Percentiles rank a stretch among this genome's conserved stretches.
phyloP scores from a whole-genome alignment of 2,113 vertebrate genomes.

The Corynorhinus townsendii region DNA sequence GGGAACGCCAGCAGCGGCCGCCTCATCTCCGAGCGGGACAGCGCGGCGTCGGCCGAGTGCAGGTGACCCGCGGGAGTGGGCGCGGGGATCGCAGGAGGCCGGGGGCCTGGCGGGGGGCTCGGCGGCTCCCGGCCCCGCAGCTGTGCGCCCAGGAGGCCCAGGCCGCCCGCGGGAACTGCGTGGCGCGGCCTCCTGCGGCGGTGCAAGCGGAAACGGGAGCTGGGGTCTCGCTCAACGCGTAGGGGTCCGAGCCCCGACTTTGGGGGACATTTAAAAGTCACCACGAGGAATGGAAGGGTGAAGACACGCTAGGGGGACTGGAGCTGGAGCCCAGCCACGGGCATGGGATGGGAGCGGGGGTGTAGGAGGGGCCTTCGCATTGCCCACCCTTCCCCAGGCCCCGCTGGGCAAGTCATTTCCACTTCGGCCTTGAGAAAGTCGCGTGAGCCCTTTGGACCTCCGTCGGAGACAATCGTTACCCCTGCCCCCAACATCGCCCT shows the following conservation, averaged over 20 bases:
- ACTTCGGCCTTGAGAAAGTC: neutral
- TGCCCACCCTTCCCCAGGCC: neutral
- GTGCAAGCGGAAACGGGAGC: too few species aligned
- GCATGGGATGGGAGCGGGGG: neutral
- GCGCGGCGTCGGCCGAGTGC: neutral
- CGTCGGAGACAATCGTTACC: neutral
- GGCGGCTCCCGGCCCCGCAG: neutral
- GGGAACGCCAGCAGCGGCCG: fast-evolving
- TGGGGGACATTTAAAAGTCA: neutral
- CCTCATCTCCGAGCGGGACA: neutral
- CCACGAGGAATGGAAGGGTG: neutral
- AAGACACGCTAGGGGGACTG: neutral
- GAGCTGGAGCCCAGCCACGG: neutral
- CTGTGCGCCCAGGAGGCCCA: neutral
- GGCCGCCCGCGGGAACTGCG: neutral
- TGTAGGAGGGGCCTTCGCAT: neutral
- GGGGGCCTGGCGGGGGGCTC: neutral
- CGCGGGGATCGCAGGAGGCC: neutral
- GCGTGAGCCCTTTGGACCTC: neutral
- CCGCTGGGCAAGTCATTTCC: neutral
- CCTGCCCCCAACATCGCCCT: neutral
- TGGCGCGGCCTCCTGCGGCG: neutral
- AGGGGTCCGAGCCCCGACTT: neutral
- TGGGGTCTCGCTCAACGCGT: neutral
- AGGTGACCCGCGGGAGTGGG: neutral